These are phyloP conservation scores for Ostrea edulis DNA, from an alignment of 1,140 invertebrate species.

Conservation along the genomic window DNA sequence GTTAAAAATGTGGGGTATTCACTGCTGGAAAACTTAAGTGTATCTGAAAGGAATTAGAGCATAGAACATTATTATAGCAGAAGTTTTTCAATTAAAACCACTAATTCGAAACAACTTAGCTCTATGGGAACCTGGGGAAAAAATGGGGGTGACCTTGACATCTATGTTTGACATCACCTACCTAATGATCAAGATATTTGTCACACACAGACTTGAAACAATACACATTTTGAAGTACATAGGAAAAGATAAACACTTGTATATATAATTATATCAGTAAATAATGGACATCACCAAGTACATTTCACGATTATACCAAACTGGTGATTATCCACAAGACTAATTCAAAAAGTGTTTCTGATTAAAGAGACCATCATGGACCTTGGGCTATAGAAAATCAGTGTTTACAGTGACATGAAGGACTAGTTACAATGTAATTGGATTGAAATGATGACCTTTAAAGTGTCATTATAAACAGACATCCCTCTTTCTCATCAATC, in stretches of 20 bases:
- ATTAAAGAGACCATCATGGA: background rate
- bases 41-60: slow-evolving; percentile 14
- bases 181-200: background rate
- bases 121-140: background rate
- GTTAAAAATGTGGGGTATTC: background rate
- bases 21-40: background rate
- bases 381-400: background rate
- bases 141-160: background rate
- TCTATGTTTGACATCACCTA: background rate
- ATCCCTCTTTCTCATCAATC: background rate
- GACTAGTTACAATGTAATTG: background rate
- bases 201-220: background rate
- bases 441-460: slow-evolving; percentile 14
- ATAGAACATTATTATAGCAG: background rate
- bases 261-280: background rate
- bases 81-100: background rate
- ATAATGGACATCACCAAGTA: background rate
- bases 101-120: background rate
- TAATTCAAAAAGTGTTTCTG: background rate
- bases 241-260: background rate
- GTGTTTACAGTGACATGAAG: background rate
- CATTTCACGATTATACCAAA: background rate
- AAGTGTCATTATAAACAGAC: background rate
- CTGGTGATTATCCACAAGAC: background rate
- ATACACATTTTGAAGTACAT: background rate